A percentile compares a stretch with the other conserved stretches of the same genome.
phyloP scores from a whole-genome alignment of 1,140 invertebrate species.

The Belonocnema kinseyi region DNA sequence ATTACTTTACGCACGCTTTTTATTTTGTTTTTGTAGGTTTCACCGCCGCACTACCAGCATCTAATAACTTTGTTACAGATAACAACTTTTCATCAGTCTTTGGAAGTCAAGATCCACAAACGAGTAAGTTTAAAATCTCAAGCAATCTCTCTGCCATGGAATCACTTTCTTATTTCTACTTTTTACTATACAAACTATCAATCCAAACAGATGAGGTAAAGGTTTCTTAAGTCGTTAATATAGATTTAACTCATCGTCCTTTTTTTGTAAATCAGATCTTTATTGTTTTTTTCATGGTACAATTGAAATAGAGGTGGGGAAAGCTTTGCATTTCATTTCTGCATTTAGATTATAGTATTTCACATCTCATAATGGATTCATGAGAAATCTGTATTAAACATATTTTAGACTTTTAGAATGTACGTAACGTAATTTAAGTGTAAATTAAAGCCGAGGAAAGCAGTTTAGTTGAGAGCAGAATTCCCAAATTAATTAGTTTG shows the following conservation, averaged over 20 bases:
- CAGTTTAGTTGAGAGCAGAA: too few relatives aligned
- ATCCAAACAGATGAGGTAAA: conserved; percentile 30
- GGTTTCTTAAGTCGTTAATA: conserved; percentile 20
- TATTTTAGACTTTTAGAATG: too few relatives aligned
- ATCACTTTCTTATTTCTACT: conserved; percentile 5
- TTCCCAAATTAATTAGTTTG: too few relatives aligned
- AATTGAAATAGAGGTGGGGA: too few relatives aligned
- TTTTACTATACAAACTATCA: conserved; percentile 22
- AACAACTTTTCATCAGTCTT: conserved; percentile 91
- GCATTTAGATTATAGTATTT: too few relatives aligned
- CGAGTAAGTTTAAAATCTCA: conserved; percentile 75
- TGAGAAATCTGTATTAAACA: too few relatives aligned
- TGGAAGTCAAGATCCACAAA: conserved; percentile 83
- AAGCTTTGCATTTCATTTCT: too few relatives aligned
- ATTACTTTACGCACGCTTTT: conserved; percentile 46
- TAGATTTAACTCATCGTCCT: conserved; percentile 4
- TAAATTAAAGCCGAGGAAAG: too few relatives aligned
- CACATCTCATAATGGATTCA: too few relatives aligned
- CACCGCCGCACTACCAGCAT: conserved; percentile 75
- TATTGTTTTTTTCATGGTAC: too few relatives aligned
- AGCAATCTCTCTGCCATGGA: neutral
- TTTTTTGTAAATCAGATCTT: neutral
- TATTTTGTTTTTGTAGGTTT: conserved; percentile 77
- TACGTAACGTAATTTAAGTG: too few relatives aligned
- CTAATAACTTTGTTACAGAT: conserved; percentile 89